Evolutionary conservation across 2,888 invertebrate species (phyloP).

Genomic region (Folsomia candida): DNA sequence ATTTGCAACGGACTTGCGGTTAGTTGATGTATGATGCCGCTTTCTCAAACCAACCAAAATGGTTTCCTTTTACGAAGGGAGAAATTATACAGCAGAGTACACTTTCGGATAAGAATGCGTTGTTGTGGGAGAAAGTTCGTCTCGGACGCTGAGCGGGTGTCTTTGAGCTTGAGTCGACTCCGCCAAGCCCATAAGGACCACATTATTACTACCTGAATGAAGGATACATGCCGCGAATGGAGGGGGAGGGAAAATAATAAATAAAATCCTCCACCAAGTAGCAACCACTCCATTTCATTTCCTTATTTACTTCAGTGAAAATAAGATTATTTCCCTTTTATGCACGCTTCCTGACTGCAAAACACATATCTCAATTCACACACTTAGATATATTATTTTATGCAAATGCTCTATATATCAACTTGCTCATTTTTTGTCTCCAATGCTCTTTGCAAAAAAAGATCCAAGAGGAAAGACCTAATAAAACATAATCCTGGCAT

Average conservation of each 20-base stretch:
- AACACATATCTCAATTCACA: too few relatives aligned
- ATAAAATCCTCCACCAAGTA: slow-evolving; percentile 8
- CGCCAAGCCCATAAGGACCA: slow-evolving; percentile 1
- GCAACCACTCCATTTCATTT: slow-evolving; percentile 9
- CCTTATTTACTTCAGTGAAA: slow-evolving; percentile 12
- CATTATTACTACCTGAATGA: slow-evolving; percentile 6
- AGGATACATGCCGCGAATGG: slow-evolving; percentile 6
- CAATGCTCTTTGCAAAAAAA: too few relatives aligned
- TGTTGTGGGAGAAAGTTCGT: neutral
- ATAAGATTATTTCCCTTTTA: slow-evolving; percentile 4
- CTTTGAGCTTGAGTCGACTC: too few relatives aligned
- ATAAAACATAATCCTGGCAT: too few relatives aligned
- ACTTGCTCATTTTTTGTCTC: too few relatives aligned
- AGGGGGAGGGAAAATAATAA: slow-evolving; percentile 10
- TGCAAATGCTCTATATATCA: too few relatives aligned
- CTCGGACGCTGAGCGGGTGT: neutral
- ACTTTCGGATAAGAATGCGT: neutral
- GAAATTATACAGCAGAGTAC: neutral
- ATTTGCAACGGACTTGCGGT: neutral
- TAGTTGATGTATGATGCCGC: neutral
- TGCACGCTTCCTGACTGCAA: neutral
- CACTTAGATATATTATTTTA: too few relatives aligned
- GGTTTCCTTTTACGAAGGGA: neutral
- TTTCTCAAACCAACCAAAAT: neutral
- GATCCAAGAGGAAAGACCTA: too few relatives aligned